A percentile compares a stretch with the other conserved stretches of the same genome.
Conservation (phyloP, 2,113 vertebrate genomes). For the Gopherus evgoodei region DNA sequence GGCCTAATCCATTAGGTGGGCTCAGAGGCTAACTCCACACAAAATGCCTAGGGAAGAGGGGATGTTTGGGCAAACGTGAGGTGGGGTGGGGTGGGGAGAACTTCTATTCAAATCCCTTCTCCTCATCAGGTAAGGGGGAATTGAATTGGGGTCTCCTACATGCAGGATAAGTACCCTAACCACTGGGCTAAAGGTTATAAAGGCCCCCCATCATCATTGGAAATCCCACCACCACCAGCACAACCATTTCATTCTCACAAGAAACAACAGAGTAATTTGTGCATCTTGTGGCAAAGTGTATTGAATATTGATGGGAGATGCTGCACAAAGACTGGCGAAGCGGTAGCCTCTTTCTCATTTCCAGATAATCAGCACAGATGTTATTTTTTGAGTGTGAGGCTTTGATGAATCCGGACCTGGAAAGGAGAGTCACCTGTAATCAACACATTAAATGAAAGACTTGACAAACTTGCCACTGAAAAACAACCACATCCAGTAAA, state of each 20-base stretch:
- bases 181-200: too few relatives aligned
- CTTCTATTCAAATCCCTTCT: too few relatives aligned
- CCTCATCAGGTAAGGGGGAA: too few relatives aligned
- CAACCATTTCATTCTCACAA: too few relatives aligned
- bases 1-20: too few relatives aligned
- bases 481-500: constrained; percentile 47
- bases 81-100: rapidly evolving
- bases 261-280: not conserved
- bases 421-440: constrained; percentile 56
- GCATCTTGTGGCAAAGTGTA: not conserved
- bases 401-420: constrained; percentile 36
- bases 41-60: too few relatives aligned
- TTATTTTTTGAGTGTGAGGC: constrained; percentile 25
- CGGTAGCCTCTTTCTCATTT: not conserved
- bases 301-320: rapidly evolving
- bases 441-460: constrained; percentile 29
- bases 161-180: too few relatives aligned
- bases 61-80: too few relatives aligned
- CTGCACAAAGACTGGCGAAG: not conserved
- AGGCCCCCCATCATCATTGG: too few relatives aligned
- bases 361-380: not conserved
- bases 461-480: not conserved
- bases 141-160: too few relatives aligned
- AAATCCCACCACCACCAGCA: too few relatives aligned
- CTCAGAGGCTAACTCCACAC: too few relatives aligned